phyloP scores from a whole-genome alignment of 2,113 vertebrate species.

The Phycodurus eques region DNA sequence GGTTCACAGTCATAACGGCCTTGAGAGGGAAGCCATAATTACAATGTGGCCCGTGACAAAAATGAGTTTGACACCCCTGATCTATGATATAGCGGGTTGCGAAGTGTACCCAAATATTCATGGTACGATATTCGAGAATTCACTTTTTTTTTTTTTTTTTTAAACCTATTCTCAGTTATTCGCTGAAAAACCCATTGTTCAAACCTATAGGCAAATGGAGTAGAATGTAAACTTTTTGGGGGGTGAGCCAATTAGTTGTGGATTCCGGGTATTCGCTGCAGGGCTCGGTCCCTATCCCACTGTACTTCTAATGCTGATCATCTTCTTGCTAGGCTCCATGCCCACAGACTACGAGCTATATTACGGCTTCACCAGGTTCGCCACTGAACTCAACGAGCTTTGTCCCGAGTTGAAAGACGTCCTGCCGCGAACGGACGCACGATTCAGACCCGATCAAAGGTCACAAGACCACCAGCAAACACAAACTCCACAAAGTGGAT shows the following conservation, averaged over 20 bases:
- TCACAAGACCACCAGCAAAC: constrained; percentile 24
- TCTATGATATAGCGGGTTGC: too few species aligned
- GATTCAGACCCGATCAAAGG: constrained; percentile 98
- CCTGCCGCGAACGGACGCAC: constrained; percentile 89
- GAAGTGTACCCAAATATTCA: too few species aligned
- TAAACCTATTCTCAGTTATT: too few species aligned
- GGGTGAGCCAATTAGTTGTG: not conserved
- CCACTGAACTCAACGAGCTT: constrained; percentile 95
- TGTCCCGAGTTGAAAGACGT: constrained; percentile 91
- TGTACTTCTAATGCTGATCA: not conserved
- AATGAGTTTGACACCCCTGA: too few species aligned
- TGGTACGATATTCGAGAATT: too few species aligned
- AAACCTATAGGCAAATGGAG: too few species aligned
- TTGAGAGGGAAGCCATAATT: too few species aligned
- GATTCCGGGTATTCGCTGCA: not conserved
- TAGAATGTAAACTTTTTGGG: not conserved
- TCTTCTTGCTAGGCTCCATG: constrained; percentile 84
- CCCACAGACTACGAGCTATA: constrained; percentile 96
- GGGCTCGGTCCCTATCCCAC: not conserved
- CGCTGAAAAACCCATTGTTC: too few species aligned
- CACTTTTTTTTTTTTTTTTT: too few species aligned
- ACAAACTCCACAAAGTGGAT: not conserved
- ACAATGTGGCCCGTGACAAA: too few species aligned
- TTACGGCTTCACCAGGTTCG: constrained; percentile 97
- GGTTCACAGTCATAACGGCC: too few species aligned